These are phyloP conservation scores for Saccostrea glomerata DNA, from an alignment of 1,140 invertebrate species.

Conservation along the genomic window DNA sequence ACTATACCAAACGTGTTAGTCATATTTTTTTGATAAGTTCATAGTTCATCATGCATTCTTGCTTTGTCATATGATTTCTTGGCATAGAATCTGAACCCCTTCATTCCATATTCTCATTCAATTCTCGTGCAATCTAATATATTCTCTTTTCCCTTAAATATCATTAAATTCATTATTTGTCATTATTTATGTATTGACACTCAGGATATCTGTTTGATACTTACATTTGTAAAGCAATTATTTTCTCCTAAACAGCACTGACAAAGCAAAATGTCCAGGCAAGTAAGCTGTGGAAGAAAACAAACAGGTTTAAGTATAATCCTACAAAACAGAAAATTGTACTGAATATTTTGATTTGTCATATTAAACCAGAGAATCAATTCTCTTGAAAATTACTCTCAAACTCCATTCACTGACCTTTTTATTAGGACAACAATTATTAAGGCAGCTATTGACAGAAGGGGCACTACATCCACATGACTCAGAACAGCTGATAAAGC, in stretches of 20 bases:
- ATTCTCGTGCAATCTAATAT: background rate
- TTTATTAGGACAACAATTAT: slow-evolving; percentile 38
- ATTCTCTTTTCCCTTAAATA: background rate
- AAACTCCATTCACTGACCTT: background rate
- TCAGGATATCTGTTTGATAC: background rate
- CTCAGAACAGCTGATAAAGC: slow-evolving; percentile 7
- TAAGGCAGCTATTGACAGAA: background rate
- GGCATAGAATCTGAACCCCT: background rate
- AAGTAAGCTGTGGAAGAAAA: slow-evolving; percentile 2
- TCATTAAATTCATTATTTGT: background rate
- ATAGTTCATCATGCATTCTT: background rate
- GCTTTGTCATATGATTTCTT: background rate
- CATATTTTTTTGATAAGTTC: background rate
- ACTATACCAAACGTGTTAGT: background rate
- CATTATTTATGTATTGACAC: background rate
- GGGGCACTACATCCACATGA: slow-evolving; percentile 16
- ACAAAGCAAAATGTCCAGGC: background rate
- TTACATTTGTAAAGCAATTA: slow-evolving; percentile 23
- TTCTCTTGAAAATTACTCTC: background rate
- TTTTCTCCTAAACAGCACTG: slow-evolving; percentile 20
- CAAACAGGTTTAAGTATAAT: background rate
- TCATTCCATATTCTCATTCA: background rate
- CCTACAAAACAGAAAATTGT: background rate
- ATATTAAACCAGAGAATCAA: background rate
- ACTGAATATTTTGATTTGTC: background rate